Conservation (phyloP, 2,888 invertebrate genomes). For the Sinhomidia bicolor region DNA sequence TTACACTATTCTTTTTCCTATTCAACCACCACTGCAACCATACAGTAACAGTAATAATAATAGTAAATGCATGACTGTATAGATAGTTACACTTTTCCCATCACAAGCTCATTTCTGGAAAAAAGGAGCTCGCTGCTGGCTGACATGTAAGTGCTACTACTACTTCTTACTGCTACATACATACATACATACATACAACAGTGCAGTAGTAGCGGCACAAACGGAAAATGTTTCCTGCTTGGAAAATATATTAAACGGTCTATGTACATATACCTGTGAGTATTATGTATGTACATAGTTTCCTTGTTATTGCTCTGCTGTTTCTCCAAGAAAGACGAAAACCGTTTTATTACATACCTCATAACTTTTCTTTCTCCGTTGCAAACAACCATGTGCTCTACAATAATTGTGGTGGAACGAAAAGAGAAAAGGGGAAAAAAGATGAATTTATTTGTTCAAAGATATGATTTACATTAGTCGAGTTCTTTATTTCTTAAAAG, state of each 20-base stretch:
- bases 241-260: neutral
- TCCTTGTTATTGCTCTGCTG: neutral
- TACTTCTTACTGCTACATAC: no score
- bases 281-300: neutral
- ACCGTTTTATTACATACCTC: conserved; percentile 33
- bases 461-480: conserved; percentile 32
- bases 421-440: neutral
- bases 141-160: neutral
- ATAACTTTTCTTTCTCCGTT: conserved; percentile 33
- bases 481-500: neutral
- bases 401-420: neutral
- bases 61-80: neutral
- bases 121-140: neutral
- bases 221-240: neutral
- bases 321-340: neutral
- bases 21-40: conserved; percentile 6
- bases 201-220: neutral
- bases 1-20: neutral
- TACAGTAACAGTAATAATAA: neutral
- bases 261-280: neutral
- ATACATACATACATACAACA: neutral
- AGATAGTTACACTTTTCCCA: neutral
- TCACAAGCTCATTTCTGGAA: neutral
- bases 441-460: conserved; percentile 63
- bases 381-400: conserved; percentile 33